Percentiles rank a stretch among this genome's conserved stretches.
These are phyloP conservation scores for Hydrolagus affinis DNA, from an alignment of 2,113 vertebrate genomes.

Conservation along the genomic window DNA sequence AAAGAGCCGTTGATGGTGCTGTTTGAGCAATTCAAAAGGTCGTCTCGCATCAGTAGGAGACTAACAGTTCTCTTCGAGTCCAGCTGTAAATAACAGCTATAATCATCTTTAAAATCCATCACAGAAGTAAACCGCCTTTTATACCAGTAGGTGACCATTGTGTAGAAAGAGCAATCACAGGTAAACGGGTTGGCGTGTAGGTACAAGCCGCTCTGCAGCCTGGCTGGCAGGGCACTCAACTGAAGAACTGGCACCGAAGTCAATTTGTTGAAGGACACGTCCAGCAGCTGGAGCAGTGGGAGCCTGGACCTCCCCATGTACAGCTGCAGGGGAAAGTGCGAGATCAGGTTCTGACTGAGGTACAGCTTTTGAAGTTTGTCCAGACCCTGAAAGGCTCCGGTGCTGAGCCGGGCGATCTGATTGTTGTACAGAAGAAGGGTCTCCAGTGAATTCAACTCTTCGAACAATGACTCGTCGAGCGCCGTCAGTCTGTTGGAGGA, in stretches of 20 bases:
- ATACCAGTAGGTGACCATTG: conserved; percentile 67
- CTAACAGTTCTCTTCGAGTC: conserved; percentile 41
- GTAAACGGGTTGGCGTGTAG: conserved; percentile 71
- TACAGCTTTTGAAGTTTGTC: conserved; percentile 62
- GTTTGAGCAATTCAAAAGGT: conserved; percentile 52
- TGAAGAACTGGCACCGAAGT: conserved; percentile 55
- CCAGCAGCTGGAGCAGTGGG: conserved; percentile 59
- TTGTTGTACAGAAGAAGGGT: conserved; percentile 72
- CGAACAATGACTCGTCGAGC: conserved; percentile 56
- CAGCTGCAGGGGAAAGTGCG: conserved; percentile 56
- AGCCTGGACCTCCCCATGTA: conserved; percentile 54
- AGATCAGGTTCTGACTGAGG: conserved; percentile 62
- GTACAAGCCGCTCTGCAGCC: conserved; percentile 58
- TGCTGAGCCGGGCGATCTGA: conserved; percentile 53
- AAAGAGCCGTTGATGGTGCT: conserved; percentile 47
- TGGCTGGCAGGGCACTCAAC: conserved; percentile 55
- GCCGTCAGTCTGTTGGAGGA: conserved; percentile 65
- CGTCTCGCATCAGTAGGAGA: conserved; percentile 45
- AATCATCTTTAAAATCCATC: conserved; percentile 62
- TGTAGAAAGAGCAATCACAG: conserved; percentile 63
- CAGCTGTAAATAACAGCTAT: conserved; percentile 49
- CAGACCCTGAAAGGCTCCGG: conserved; percentile 57
- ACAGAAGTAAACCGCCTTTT: conserved; percentile 63
- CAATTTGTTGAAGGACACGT: conserved; percentile 67
- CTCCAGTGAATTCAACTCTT: conserved; percentile 56